Base-by-base conservation (phyloP, 1,140 invertebrate genomes). In the Cydia pomonella region DNA sequence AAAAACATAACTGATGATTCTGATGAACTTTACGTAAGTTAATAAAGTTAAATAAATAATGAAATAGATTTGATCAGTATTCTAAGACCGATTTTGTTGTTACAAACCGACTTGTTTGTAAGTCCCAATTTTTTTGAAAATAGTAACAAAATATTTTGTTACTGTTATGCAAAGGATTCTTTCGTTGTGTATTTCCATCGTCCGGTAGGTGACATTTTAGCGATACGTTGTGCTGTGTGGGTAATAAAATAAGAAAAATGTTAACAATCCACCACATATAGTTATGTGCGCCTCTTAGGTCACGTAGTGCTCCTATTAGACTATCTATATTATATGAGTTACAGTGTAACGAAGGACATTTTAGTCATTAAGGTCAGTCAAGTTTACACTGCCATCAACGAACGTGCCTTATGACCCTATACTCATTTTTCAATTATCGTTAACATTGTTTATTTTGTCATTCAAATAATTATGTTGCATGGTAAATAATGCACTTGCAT, bases 291-390 rank as follows among this genome's bases (percentile, higher is more conserved):
- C 27, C 27, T 25, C 25, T 13, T 29, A 64, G 63, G 63, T 33
- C 63, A 64, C 69, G 47, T 59, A 73, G 50, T 25, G 21, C 16
- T 18, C 21, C 41, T 50, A 50, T 73, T 73, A 13, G 16, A 23
- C 16, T 69, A 33, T 69, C 29, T 69, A 38, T 69, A 18, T 69
- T 69, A 69, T 33, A 69, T 73, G 18, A 47, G 23, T 47, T 23
- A 21, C 18, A 74, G 71, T 62, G 73, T 66, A 76, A 16, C 77
- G 82, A 85, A 89, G 84, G 84, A 75, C 85, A 77, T 75, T 74
- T 59, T 64, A 83, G 82, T 85, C 84, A 89, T 89, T 87, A 84
- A 81, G 86, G 82, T 87, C 83, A 84, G 84, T 80, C 79, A 74
- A 78, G 79, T 72, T 75, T 64, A 41, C 66, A 41, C 23, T 59